Conservation (phyloP, 2,113 vertebrate genomes). For the Malurus elegans region DNA sequence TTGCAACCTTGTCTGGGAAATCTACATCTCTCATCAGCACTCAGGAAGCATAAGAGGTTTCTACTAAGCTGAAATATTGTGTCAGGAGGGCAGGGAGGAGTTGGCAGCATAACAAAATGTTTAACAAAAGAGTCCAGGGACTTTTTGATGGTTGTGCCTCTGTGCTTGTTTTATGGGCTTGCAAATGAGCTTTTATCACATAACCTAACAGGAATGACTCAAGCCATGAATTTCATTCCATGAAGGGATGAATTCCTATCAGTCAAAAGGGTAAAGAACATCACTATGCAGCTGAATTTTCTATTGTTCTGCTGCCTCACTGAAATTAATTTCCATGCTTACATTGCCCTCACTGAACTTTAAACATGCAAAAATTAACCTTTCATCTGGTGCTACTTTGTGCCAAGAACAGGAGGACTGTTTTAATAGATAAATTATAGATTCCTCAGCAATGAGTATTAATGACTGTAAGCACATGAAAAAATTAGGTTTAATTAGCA, state of each 20-base stretch:
- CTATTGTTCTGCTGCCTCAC: not conserved
- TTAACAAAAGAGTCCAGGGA: not conserved
- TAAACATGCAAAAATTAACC: slow-evolving; percentile 12
- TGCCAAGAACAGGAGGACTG: not conserved
- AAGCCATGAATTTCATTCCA: not conserved
- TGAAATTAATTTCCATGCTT: not conserved
- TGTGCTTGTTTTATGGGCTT: not conserved
- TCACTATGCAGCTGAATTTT: not conserved
- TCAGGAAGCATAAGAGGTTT: not conserved
- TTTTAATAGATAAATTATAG: not conserved
- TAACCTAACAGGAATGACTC: not conserved
- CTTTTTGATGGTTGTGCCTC: not conserved
- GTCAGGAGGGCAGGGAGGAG: not conserved
- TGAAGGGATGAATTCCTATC: not conserved
- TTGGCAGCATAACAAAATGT: not conserved
- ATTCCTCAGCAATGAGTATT: not conserved
- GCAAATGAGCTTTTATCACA: not conserved
- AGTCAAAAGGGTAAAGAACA: not conserved
- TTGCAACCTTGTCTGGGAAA: not conserved
- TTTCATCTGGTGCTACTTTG: not conserved
- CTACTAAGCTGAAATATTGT: not conserved
- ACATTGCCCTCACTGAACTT: not conserved
- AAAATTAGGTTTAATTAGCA: not conserved
- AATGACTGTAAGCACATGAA: not conserved
- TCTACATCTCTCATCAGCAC: not conserved